Base-by-base conservation (phyloP, 2,113 vertebrate genomes). In the Anoura caudifer region DNA sequence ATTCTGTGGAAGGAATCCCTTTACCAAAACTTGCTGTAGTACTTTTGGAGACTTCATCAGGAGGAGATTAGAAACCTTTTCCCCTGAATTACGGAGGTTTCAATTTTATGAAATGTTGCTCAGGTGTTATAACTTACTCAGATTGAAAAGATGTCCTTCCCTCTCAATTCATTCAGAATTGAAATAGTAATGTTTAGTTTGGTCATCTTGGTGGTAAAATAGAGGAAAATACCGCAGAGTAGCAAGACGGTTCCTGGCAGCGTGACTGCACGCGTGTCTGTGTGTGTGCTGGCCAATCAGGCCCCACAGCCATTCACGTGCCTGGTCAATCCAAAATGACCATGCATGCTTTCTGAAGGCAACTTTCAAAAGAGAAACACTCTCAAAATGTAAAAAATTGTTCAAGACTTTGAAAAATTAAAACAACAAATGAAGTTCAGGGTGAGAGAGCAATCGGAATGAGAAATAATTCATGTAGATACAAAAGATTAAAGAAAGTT, bases 401-500 rank as follows among this genome's bases (percentile, higher is more conserved):
- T 69, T 95, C 33, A 73, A 16, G 63, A 65, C 28, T 85, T 79
- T 82, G 73, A 92, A 94, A 95, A 95, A 94, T 82, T 83, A 76
- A 97, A 97, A 97, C 82, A 96, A 81, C 41, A 93, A 98, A 93
- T 0, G 1, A 97, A 98, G 92, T 81, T 93, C 83, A 97, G 54
- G 75, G 90, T 91, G 90, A 94, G 54, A 96, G 92, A 84, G 98
- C 97, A 97, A 80, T 90, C 94, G 89, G 96, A 98, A 94, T 92
- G 86, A 98, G 86, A 96, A 7, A 17, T 96, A 92, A 92, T 75
- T 95, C 72, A 15, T 87, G 84, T 75, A 97, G 82, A 96, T 96
- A 97, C 94, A 98, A 98, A 90, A 97, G 97, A 97, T 97, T 97
- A 97, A 95, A 95, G 95, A 89, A 93, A 89, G 97, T 89, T 97